A percentile compares a stretch with the other conserved stretches of the same genome.
Conservation (phyloP, 53 echinoderm and acorn worm genomes). For the Astropecten irregularis region DNA sequence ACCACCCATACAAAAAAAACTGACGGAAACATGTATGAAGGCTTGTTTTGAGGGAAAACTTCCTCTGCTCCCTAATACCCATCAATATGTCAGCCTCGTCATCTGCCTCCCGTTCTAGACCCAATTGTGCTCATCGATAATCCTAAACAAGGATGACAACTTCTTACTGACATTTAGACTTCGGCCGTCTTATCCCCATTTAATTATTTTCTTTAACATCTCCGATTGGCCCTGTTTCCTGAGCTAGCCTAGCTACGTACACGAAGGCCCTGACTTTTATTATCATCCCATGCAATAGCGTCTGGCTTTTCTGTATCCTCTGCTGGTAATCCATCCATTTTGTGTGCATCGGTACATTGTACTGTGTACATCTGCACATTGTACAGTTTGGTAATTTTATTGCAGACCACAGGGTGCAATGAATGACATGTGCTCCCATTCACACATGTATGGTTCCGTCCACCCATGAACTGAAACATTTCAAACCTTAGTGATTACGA, state of each 20-base stretch:
- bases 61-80: slow-evolving; percentile 12
- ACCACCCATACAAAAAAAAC: slow-evolving; percentile 42
- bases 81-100: slow-evolving; percentile 13
- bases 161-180: slow-evolving; percentile 7
- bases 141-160: slow-evolving; percentile 8
- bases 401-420: too few relatives aligned
- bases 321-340: too few relatives aligned
- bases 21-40: slow-evolving; percentile 17
- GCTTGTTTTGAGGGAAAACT: slow-evolving; percentile 37
- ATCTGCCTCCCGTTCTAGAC: slow-evolving; percentile 6
- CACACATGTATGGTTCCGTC: too few relatives aligned
- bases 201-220: slow-evolving; percentile 7
- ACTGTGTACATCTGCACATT: too few relatives aligned
- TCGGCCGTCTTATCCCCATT: neutral
- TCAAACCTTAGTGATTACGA: too few relatives aligned
- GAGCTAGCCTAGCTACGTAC: too few relatives aligned
- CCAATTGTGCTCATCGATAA: slow-evolving; percentile 5
- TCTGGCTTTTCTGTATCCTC: too few relatives aligned
- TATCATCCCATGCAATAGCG: neutral
- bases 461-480: too few relatives aligned
- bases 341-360: too few relatives aligned
- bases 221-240: neutral
- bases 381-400: too few relatives aligned
- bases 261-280: neutral
- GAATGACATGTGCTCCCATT: too few relatives aligned